Conservation (phyloP, 2,113 vertebrate genomes). For the Silurus glanis region DNA sequence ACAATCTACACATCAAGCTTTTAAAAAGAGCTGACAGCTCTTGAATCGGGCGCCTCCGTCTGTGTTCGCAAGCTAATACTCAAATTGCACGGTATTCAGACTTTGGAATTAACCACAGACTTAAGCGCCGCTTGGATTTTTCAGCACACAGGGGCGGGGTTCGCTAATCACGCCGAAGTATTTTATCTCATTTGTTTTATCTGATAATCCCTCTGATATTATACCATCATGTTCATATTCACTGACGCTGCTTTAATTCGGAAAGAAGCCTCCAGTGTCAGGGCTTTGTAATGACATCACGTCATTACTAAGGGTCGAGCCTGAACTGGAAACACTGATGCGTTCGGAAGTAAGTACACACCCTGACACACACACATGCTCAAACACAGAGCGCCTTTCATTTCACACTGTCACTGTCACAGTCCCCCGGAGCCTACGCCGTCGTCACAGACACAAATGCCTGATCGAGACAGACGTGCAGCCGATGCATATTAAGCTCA, state of each 20-base stretch:
- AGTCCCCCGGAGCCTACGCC: neutral
- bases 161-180: neutral
- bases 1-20: neutral
- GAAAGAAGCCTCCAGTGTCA: neutral
- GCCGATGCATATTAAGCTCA: constrained; percentile 39
- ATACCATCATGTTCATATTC: too few species aligned
- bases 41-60: neutral
- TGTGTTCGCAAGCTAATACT: neutral
- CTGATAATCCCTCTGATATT: too few species aligned
- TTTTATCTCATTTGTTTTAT: neutral
- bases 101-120: neutral
- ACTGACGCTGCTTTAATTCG: too few species aligned
- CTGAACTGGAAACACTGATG: constrained; percentile 7
- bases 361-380: neutral
- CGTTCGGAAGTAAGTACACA: constrained; percentile 21
- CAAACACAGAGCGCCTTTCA: constrained; percentile 28
- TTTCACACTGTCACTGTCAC: constrained; percentile 8
- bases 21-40: neutral
- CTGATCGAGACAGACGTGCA: constrained; percentile 21
- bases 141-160: neutral
- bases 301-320: neutral
- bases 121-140: neutral
- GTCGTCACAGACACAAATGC: neutral
- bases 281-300: neutral
- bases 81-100: constrained; percentile 5